Evolutionary conservation across 2,888 invertebrate genomes (phyloP).

Genomic region (Ariolimax columbianus): DNA sequence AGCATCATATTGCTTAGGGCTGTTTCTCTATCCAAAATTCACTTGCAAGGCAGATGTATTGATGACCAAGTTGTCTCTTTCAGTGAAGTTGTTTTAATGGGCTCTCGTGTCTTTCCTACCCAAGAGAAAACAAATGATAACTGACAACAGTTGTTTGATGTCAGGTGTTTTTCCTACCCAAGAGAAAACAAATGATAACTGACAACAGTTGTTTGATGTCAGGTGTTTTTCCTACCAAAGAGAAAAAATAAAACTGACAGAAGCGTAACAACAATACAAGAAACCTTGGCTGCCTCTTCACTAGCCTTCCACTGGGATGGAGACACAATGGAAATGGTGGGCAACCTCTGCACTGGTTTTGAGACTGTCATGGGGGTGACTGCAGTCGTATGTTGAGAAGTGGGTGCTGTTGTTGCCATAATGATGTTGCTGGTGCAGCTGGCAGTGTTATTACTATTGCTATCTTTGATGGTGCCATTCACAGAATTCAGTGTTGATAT

Average conservation of each 20-base stretch:
- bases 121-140: too few relatives aligned
- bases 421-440: constrained; percentile 4
- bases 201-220: too few relatives aligned
- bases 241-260: not conserved
- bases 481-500: constrained; percentile 39
- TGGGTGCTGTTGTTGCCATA: constrained; percentile 1
- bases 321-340: constrained; percentile 53
- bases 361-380: constrained; percentile 13
- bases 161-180: too few relatives aligned
- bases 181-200: too few relatives aligned
- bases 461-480: not conserved
- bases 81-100: too few relatives aligned
- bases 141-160: too few relatives aligned
- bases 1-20: too few relatives aligned
- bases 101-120: too few relatives aligned
- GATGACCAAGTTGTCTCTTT: too few relatives aligned
- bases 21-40: too few relatives aligned
- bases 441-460: not conserved
- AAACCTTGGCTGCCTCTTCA: constrained; percentile 32
- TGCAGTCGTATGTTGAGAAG: constrained; percentile 10
- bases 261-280: not conserved
- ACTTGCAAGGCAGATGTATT: too few relatives aligned
- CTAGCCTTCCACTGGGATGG: constrained; percentile 29
- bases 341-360: constrained; percentile 63
- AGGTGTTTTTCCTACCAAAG: too few relatives aligned